Percentiles rank a stretch among this genome's conserved stretches.
Evolutionary conservation across 2,797 vertebrate genomes (phyloP).

Genomic region (Rhincodon typus): DNA sequence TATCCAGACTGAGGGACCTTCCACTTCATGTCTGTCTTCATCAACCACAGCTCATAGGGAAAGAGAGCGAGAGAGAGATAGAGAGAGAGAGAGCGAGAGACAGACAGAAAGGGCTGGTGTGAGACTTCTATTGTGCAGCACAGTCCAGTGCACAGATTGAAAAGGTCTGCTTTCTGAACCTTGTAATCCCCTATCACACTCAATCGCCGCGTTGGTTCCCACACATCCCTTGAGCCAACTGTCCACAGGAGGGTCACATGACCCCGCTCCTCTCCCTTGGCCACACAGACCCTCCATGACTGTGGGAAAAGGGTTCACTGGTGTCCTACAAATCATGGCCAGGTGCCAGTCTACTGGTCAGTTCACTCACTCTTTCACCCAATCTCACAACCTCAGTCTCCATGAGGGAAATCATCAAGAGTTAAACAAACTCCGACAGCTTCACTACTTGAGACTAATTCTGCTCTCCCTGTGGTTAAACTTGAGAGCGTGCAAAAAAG

Average conservation of each 20-base stretch:
- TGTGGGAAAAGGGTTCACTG: slow-evolving; percentile 42
- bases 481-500: no score
- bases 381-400: slow-evolving; percentile 64
- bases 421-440: slow-evolving; percentile 72
- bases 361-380: slow-evolving; percentile 48
- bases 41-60: slow-evolving; percentile 21
- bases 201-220: slow-evolving; percentile 42
- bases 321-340: slow-evolving; percentile 44
- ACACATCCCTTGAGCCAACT: slow-evolving; percentile 25
- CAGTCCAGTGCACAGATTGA: slow-evolving; percentile 40
- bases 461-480: no score
- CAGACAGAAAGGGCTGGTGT: not conserved
- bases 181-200: slow-evolving; percentile 50
- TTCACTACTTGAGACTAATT: slow-evolving; percentile 67
- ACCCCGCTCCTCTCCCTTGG: slow-evolving; percentile 1
- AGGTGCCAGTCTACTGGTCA: slow-evolving; percentile 47
- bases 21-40: slow-evolving; percentile 27
- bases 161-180: slow-evolving; percentile 46
- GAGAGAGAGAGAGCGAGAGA: no score
- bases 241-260: slow-evolving; percentile 40
- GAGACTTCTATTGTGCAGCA: slow-evolving; percentile 20
- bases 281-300: slow-evolving; percentile 33
- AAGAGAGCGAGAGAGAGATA: not conserved
- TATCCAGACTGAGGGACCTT: not conserved
- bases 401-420: slow-evolving; percentile 76